Conservation (phyloP, 1,140 invertebrate genomes). For the Drosophila yakuba region DNA sequence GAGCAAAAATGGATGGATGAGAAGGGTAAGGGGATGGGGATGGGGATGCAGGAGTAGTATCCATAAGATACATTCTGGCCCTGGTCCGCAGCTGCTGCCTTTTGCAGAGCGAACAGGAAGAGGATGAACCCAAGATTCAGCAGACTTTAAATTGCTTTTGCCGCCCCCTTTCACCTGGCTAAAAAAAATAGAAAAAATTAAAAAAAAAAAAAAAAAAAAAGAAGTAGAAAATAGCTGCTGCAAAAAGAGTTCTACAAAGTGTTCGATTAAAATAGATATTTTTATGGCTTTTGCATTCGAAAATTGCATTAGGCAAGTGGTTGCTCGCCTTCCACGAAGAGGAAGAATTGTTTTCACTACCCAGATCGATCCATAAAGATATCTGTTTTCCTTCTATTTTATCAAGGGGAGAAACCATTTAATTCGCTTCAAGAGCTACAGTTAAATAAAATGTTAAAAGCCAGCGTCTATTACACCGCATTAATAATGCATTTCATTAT, state of each 20-base stretch:
- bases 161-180: constrained; percentile 21
- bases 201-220: not conserved
- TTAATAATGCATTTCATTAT: too few species aligned
- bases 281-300: constrained; percentile 62
- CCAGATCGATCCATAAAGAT: constrained; percentile 25
- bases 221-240: constrained; percentile 15
- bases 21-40: not conserved
- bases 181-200: not conserved
- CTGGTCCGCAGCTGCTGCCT: constrained; percentile 27
- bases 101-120: constrained; percentile 12
- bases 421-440: not conserved
- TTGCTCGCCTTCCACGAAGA: constrained; percentile 2
- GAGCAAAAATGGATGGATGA: not conserved
- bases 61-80: constrained; percentile 36
- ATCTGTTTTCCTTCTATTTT: not conserved
- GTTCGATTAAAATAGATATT: constrained; percentile 63
- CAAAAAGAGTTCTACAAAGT: constrained; percentile 37
- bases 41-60: not conserved
- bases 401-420: not conserved
- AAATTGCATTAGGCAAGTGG: constrained; percentile 53
- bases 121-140: constrained; percentile 41
- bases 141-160: constrained; percentile 58
- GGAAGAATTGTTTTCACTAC: constrained; percentile 33
- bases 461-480: not conserved
- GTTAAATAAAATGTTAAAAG: not conserved